Base-by-base conservation (phyloP, 2,888 invertebrate species). In the Tyria jacobaeae region DNA sequence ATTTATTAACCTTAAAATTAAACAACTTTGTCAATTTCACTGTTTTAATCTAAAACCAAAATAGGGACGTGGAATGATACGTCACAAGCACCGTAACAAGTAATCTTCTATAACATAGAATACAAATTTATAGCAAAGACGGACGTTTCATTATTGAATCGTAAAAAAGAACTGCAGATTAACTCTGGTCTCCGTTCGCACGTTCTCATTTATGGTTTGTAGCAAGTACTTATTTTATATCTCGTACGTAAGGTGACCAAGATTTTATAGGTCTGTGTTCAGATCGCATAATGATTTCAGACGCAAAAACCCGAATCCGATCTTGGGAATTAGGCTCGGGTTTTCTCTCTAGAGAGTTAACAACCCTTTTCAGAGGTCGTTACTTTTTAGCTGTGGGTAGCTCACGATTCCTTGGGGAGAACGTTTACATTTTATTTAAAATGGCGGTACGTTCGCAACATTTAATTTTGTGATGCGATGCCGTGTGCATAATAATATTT, bases 391-490 rank as follows among this genome's bases (percentile, higher is more conserved):
- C 78, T 77, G 76, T 66, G 77, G 76, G 76, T 76, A 76, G 73
- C 76, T 76, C 76, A 76, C 74, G 75, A 68, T 60, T 79, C 83
- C 67, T 70, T 34, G 52, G 79, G 72, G 80, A 68, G 60, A 76
- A 76, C 71, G 78, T 84, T 83, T 83, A 78, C 76, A 81, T 83
- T 80, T n/a, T 82, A 75, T 79, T 80, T 78, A 76, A 81, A 83
- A 78, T 75, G 78, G 74, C 79, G 74, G 75, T 81, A 76, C 76
- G 75, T 79, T 76, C 67, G 72, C 70, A 65, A 75, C 71, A 79
- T 80, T 82, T 81, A 81, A 82, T 81, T 79, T 74, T 59, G 76
- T 76, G 68, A 68, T 62, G 66, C 69, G 73, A 75, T 67, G 69
- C 68, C 62, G 59, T 60, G 49, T 70, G 57, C 76, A 74, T 81